Percentiles rank a stretch among this genome's conserved stretches.
These are phyloP conservation scores for Calosoma granatense DNA, from an alignment of 1,140 invertebrate species.

Conservation along the genomic window DNA sequence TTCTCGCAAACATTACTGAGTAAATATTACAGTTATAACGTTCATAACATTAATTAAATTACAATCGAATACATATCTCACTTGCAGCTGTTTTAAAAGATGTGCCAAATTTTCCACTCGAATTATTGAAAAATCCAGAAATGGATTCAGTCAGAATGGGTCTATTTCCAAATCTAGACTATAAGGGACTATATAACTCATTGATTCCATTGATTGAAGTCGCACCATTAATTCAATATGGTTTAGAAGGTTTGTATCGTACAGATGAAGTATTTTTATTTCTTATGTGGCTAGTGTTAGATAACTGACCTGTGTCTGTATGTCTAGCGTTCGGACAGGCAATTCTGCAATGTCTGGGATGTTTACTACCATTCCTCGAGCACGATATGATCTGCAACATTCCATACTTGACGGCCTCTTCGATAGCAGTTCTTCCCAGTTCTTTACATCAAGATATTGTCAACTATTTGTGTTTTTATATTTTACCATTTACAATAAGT, in stretches of 20 bases:
- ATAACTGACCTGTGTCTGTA: slow-evolving; percentile 17
- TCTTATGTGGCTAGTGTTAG: not conserved
- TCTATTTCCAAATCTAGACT: slow-evolving; percentile 90
- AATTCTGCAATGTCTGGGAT: slow-evolving; percentile 80
- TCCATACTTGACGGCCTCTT: slow-evolving; percentile 87
- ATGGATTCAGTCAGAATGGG: slow-evolving; percentile 77
- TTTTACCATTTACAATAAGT: slow-evolving; percentile 94
- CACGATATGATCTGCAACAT: slow-evolving; percentile 91
- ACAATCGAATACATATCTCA: slow-evolving; percentile 9
- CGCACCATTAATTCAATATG: slow-evolving; percentile 71
- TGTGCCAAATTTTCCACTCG: slow-evolving; percentile 81
- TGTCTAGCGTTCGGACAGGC: slow-evolving; percentile 81
- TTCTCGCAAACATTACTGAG: slow-evolving; percentile 95
- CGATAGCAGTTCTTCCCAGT: slow-evolving; percentile 82
- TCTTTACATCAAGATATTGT: slow-evolving; percentile 91
- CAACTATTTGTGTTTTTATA: slow-evolving; percentile 90
- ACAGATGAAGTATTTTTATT: not conserved
- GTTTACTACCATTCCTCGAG: slow-evolving; percentile 91
- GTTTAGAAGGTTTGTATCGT: slow-evolving; percentile 56
- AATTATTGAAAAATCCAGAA: slow-evolving; percentile 76
- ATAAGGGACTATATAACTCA: slow-evolving; percentile 84
- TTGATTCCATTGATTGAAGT: slow-evolving; percentile 71
- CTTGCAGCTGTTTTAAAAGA: slow-evolving; percentile 83
- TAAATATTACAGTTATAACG: slow-evolving; percentile 44
- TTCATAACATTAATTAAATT: slow-evolving; percentile 18